These are phyloP conservation scores for Saimiri boliviensis DNA, from an alignment of 2,113 vertebrate genomes.

Conservation along the genomic window DNA sequence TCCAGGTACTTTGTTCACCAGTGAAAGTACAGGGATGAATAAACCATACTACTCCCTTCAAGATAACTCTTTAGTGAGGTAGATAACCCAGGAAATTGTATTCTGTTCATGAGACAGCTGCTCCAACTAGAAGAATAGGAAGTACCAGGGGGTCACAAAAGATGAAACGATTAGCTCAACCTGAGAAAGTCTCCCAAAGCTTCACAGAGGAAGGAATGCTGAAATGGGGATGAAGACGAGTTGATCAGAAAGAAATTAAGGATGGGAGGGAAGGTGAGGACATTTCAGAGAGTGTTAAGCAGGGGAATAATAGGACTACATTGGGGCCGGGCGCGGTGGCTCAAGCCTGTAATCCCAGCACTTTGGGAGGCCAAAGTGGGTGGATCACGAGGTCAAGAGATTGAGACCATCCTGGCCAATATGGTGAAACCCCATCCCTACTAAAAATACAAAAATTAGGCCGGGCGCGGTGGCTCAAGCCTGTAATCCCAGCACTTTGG, in stretches of 20 bases:
- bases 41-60: not conserved
- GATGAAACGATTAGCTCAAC: not conserved
- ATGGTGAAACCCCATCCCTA: no score
- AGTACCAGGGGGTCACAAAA: not conserved
- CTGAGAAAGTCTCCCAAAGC: not conserved
- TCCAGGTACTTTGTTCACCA: not conserved
- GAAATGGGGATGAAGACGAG: not conserved
- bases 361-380: no score
- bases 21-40: not conserved
- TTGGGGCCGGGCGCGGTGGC: no score
- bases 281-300: not conserved
- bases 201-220: not conserved
- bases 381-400: no score
- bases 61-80: not conserved
- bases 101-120: not conserved
- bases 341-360: no score
- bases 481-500: no score
- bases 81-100: not conserved
- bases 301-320: not conserved
- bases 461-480: no score
- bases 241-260: not conserved
- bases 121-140: not conserved
- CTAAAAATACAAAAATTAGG: no score
- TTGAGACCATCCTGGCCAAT: no score
- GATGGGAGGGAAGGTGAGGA: not conserved